Percentiles rank a stretch among this genome's conserved stretches.
Conservation (phyloP, 2,113 vertebrate genomes). For the Prietella phreatophila region DNA sequence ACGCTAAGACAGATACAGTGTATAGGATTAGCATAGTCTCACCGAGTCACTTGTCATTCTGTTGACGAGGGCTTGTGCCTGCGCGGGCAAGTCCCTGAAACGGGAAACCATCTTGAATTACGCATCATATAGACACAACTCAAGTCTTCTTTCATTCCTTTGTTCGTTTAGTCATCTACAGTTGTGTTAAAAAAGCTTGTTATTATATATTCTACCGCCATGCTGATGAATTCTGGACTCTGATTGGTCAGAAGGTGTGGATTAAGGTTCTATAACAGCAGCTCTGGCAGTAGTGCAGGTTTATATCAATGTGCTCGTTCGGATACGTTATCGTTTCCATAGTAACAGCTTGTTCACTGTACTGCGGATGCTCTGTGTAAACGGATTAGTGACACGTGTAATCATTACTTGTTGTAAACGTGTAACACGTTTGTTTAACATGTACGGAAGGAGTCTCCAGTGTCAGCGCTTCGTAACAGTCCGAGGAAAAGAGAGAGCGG, state of each 20-base stretch:
- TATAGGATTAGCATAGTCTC: constrained; percentile 50
- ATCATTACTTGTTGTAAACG: too few relatives aligned
- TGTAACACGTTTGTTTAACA: too few relatives aligned
- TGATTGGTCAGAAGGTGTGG: too few relatives aligned
- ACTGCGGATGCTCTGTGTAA: too few relatives aligned
- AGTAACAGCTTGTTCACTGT: too few relatives aligned
- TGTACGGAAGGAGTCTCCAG: not conserved
- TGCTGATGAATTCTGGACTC: not conserved
- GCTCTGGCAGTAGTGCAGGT: too few relatives aligned
- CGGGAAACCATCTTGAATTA: not conserved
- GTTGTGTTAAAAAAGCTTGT: not conserved
- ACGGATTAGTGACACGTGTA: not conserved
- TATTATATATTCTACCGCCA: not conserved
- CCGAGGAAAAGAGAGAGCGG: too few relatives aligned
- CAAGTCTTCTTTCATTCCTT: not conserved
- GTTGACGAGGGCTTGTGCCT: constrained; percentile 76
- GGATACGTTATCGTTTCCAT: too few relatives aligned
- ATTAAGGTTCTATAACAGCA: not conserved
- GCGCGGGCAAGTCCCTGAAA: constrained; percentile 76
- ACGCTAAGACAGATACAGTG: not conserved
- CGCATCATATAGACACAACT: not conserved
- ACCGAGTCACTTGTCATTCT: constrained; percentile 83
- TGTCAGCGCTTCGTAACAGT: not conserved
- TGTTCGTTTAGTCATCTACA: not conserved
- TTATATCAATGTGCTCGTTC: too few relatives aligned